Evolutionary conservation across 2,113 vertebrate genomes (phyloP), one percentile per base, ranked within the genome.

Genomic region (Salvator merianae): DNA sequence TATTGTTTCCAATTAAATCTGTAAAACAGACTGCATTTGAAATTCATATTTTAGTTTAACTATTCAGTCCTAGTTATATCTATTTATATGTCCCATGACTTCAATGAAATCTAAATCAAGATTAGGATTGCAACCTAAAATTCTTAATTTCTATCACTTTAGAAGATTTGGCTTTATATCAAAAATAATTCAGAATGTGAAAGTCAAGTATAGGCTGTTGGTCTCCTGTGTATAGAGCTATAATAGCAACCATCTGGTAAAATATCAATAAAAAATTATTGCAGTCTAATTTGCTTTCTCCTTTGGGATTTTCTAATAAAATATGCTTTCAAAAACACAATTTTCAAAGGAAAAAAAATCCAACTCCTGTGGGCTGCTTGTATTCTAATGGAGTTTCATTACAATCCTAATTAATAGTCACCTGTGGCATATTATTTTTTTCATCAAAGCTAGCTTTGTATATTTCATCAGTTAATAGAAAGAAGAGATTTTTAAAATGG

Each of bases 211-310:
- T 79, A 50, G 74, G 22, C 32, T 77, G 53, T 69, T 88, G 88
- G 87, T 86, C 69, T 71, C 34, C 69, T 78, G 83, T 1, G 1
- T 87, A 88, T 88, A 83, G 87, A 89, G 6, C 18, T 88, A 83
- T 77, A 88, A 70, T 13, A 16, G 77, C 70, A 80, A 50, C 34
- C 78, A 79, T 62, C 24, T 87, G 86, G 88, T 79, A 91, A 91
- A 86, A 80, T 3, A 85, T 80, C 74, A 85, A 77, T 87, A 40
- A 86, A 90, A 72, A 34, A 81, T 90, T 75, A 26, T 85, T 89
- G 85, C 78, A 90, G 30, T 90, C 76, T 89, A 88, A 88, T n/a
- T 74, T 89, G 77, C 89, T 91, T 91, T 89, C 77, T 55, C 43
- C 63, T 84, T 86, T 74, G 20, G 62, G 26, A 84, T 79, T 68